Percentiles rank a stretch among this genome's conserved stretches.
Evolutionary conservation across 2,797 vertebrate species (phyloP).

Genomic region (Mormyrus proboscirostris): DNA sequence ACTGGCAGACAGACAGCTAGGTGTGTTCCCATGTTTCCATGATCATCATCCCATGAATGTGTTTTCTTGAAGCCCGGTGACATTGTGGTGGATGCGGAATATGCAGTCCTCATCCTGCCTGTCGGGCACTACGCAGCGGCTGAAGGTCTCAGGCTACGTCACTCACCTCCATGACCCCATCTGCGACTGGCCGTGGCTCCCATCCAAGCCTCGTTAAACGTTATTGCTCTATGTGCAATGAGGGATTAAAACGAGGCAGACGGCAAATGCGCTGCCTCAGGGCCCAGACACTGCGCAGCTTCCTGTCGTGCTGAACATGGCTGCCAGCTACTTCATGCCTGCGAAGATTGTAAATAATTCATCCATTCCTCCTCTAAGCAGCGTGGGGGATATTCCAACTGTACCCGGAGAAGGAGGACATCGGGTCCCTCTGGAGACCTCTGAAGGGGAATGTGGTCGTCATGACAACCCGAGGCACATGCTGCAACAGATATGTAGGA

Average conservation of each 20-base stretch:
- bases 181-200: background rate
- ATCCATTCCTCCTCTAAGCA: background rate
- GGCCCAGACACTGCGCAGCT: background rate
- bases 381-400: background rate
- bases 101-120: background rate
- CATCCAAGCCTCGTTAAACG: background rate
- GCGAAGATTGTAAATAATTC: conserved; percentile 10
- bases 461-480: background rate
- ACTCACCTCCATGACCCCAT: background rate
- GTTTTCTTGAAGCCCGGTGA: background rate
- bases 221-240: background rate
- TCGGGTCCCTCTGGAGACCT: background rate
- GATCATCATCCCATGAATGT: background rate
- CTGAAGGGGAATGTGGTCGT: background rate
- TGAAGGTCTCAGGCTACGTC: background rate
- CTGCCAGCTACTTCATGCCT: conserved; percentile 14
- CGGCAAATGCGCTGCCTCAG: background rate
- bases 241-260: background rate
- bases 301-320: conserved; percentile 1
- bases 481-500: background rate
- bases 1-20: background rate
- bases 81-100: background rate
- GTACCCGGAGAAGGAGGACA: background rate
- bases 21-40: background rate
- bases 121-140: background rate